phyloP scores from a whole-genome alignment of 2,888 invertebrate genomes.

The Lumbricus terrestris region DNA sequence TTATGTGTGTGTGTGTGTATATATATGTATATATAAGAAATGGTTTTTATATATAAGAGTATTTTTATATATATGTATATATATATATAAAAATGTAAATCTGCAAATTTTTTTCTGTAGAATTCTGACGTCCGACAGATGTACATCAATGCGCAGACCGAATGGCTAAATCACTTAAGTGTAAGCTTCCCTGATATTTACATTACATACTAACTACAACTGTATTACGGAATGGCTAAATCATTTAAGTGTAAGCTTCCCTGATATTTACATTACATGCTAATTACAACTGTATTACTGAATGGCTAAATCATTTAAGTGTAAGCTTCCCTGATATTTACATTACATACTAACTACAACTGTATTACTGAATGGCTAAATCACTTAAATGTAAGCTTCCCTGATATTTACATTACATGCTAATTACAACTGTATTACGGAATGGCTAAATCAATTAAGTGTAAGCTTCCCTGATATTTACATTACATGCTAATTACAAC shows the following conservation, averaged over 20 bases:
- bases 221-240: slow-evolving; percentile 34
- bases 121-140: slow-evolving; percentile 33
- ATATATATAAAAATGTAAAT: too few species aligned
- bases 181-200: not conserved
- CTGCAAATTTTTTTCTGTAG: slow-evolving; percentile 15
- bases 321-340: not conserved
- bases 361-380: slow-evolving; percentile 34
- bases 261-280: not conserved
- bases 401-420: not conserved
- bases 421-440: not conserved
- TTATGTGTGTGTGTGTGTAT: too few species aligned
- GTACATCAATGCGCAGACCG: slow-evolving; percentile 34
- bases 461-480: not conserved
- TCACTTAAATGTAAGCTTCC: slow-evolving; percentile 30
- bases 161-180: slow-evolving; percentile 38
- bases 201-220: not conserved
- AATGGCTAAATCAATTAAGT: slow-evolving; percentile 38
- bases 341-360: not conserved
- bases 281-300: not conserved
- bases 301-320: slow-evolving; percentile 38
- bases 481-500: not conserved
- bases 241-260: slow-evolving; percentile 30
- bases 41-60: not conserved
- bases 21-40: too few species aligned
- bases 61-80: too few species aligned